phyloP scores from a whole-genome alignment of 1,140 invertebrate species.

The Anthonomus grandis region DNA sequence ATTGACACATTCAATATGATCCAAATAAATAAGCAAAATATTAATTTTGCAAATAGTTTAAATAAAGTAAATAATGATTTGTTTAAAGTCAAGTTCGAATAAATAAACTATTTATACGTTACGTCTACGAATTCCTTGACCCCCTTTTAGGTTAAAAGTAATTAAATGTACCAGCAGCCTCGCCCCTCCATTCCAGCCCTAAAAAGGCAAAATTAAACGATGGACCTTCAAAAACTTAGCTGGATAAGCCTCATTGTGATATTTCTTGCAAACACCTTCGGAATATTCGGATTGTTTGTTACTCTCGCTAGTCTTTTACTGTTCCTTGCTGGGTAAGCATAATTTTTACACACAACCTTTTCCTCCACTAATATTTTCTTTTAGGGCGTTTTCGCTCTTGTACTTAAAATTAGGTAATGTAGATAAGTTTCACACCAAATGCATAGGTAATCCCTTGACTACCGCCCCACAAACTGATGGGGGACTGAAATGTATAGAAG shows the following conservation, averaged over 20 bases:
- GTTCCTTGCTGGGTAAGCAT: slow-evolving; percentile 41
- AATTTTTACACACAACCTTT: background rate
- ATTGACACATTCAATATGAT: too few species aligned
- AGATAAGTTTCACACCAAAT: slow-evolving; percentile 43
- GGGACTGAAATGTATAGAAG: slow-evolving; percentile 37
- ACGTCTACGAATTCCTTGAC: too few species aligned
- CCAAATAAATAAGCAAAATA: too few species aligned
- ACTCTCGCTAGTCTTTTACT: slow-evolving; percentile 31
- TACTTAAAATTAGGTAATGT: slow-evolving; percentile 43
- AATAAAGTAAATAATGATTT: too few species aligned
- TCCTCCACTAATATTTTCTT: slow-evolving; percentile 11
- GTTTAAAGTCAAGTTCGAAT: too few species aligned
- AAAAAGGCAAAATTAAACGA: too few species aligned
- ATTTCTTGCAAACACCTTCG: slow-evolving; percentile 40
- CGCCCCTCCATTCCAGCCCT: too few species aligned
- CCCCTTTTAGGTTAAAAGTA: too few species aligned
- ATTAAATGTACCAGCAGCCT: too few species aligned
- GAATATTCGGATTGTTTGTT: slow-evolving; percentile 37
- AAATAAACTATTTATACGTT: too few species aligned
- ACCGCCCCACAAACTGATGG: slow-evolving; percentile 36
- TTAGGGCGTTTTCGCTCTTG: slow-evolving; percentile 39
- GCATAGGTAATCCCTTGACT: slow-evolving; percentile 42
- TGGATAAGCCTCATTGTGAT: slow-evolving; percentile 41
- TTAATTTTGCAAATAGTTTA: too few species aligned
- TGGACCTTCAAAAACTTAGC: slow-evolving; percentile 27